A percentile compares a stretch with the other conserved stretches of the same genome.
Conservation (phyloP, 1,140 invertebrate genomes). For the Ephestia elutella region DNA sequence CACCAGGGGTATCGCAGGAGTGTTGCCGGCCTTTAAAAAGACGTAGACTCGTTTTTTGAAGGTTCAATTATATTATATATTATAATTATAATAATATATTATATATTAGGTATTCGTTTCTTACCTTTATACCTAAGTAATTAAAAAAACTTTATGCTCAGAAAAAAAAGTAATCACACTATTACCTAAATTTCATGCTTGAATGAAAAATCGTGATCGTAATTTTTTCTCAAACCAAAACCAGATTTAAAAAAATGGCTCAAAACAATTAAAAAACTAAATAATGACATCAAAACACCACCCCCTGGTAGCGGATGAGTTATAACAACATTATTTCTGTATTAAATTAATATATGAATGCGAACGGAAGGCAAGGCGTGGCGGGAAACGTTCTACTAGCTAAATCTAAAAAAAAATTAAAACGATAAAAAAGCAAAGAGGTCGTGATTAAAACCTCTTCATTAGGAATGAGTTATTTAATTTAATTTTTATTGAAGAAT, state of each 20-base stretch:
- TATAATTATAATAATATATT: too few species aligned
- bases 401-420: slow-evolving; percentile 3
- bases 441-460: slow-evolving; percentile 24
- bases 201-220: too few species aligned
- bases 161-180: too few species aligned
- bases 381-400: slow-evolving; percentile 23
- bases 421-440: slow-evolving; percentile 15
- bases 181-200: too few species aligned
- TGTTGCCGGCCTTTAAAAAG: too few species aligned
- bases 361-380: slow-evolving; percentile 36
- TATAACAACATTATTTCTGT: slow-evolving; percentile 35
- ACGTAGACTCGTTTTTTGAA: too few species aligned
- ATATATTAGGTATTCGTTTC: too few species aligned
- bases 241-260: background rate
- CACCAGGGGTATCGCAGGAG: too few species aligned
- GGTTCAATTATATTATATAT: too few species aligned
- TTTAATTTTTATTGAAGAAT: slow-evolving; percentile 16
- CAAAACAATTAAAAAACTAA: slow-evolving; percentile 33
- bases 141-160: too few species aligned
- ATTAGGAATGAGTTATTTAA: slow-evolving; percentile 20
- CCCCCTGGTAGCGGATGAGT: slow-evolving; percentile 47
- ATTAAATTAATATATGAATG: slow-evolving; percentile 30
- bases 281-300: slow-evolving; percentile 44
- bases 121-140: too few species aligned
- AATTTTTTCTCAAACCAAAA: too few species aligned